Base-by-base conservation (phyloP, 2,888 invertebrate species). In the Carcina quercana region DNA sequence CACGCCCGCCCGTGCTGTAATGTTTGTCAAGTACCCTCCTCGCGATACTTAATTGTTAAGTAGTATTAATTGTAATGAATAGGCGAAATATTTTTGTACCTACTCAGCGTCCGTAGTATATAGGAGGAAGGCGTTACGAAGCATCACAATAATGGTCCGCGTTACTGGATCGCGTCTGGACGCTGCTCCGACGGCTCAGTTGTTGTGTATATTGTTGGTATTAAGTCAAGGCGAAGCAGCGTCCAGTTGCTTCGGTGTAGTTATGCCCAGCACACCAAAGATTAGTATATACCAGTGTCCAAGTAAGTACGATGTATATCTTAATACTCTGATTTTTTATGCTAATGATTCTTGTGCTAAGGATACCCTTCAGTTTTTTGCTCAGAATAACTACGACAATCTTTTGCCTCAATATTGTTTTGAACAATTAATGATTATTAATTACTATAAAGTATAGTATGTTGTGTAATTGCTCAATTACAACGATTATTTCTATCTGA, bases 11-110 rank as follows among this genome's bases (percentile, higher is more conserved):
- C 4, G 17, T 28, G 21, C 33, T 17, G 26, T 28, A 22, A 28
- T 31, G 36, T 34, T 28, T 10, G 10, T 47, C 43, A 38, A 45
- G 38, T 42, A 59, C 56, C 69, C 79, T 72, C 76, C 79, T 73
- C 73, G 63, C 65, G 54, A 76, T 76, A 74, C 71, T 71, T 80
- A 73, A 78, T 75, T 76, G 75, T 80, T 83, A 83, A 82, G 82
- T 83, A 83, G 82, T 78, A 43, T 64, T 83, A 79, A 79, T 80
- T 76, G 62, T 82, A 82, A 71, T 66, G 59, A 56, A 80, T 83
- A 83, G 82, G 82, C 74, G 75, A 82, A 82, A 59, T 82, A 82
- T 82, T 82, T 83, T 83, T 83, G 79, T 83, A 83, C 78, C 75
- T 73, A 74, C 52, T 71, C 74, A 59, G 61, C 76, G 78, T 78